Evolutionary conservation across 2,888 invertebrate genomes (phyloP), one percentile per base, ranked within the genome.

Genomic region (Petrophora chlorosata): DNA sequence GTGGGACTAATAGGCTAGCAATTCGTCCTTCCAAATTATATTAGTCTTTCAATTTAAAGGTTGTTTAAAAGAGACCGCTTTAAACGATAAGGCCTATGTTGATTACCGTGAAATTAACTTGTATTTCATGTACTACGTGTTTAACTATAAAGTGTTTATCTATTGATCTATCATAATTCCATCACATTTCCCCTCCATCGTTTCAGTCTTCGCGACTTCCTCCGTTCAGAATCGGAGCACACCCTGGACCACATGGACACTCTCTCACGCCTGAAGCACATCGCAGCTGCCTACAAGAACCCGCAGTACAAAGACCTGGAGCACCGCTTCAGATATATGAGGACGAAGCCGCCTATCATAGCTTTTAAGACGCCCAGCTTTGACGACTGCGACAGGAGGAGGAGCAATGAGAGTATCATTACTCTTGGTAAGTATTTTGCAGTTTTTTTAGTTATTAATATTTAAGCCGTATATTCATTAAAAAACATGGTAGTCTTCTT

Each of bases 291-390:
- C 0, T 94, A 95, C 76, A 80, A 94, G 32, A 94, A 94, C 67
- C 95, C 95, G 0, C 96, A 95, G 73, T 95, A 95, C 73, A 94
- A 93, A 63, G 94, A 95, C 0, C 82, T 96, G 52, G 96, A 96
- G 0, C 95, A 96, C 70, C 95, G 96, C 73, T 97, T 97, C 82
- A 92, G 96, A n/a, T 97, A 97, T 74, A 96, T 97, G 96, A 85
- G 97, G 30, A 94, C 94, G 61, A 97, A 97, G 67, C 97, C 97
- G 0, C 95, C 96, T 0, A 96, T 97, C 56, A 96, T 97, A 35
- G 95, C 96, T 0, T 96, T 96, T 73, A 95, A 96, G 79, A 95
- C 96, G 1, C 97, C 97, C 1, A 95, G 94, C 77, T 79, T 94
- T 43, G 95, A 96, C 58, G 92, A 93, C 64, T 93, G 92, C 63